Evolutionary conservation across 2,888 invertebrate genomes (phyloP), one percentile per base, ranked within the genome.

Genomic region (Lochmaea crataegi): DNA sequence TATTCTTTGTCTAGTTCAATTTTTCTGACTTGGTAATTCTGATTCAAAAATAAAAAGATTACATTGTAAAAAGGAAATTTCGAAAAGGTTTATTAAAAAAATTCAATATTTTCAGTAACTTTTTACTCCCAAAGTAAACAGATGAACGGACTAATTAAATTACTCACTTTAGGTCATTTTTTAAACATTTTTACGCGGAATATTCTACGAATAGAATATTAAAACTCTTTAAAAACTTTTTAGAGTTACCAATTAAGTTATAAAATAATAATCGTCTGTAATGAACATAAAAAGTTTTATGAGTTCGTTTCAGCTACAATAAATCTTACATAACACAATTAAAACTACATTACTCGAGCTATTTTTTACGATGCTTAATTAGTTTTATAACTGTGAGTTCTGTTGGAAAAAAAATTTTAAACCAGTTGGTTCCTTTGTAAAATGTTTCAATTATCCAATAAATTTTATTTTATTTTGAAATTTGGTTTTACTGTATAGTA

Each of bases 211-310:
- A 53, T 53, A n/a, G n/a, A 48, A 14, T 48, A 48, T 48, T 48
- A 16, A 60, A 60, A 32, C 16, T 18, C 38, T 60, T 60, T 16
- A 14, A 60, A 57, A 60, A 32, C 9, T 32, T 60, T 32, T 14
- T 60, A n/a, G n/a, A 60, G 16, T 60, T 38, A 38, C 38, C 58
- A 60, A 60, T 60, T 60, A 60, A 60, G 60, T 60, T 60, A 60
- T 60, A 60, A 60, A 60, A 60, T 60, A 14, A 32, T 38, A 32
- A 38, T 60, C 18, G 11, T 16, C 38, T 9, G 38, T 60, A 16
- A 60, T 38, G 60, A 16, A 60, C 32, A 32, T 60, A 32, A 60
- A 60, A 60, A 32, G n/a, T 60, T 60, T 60, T 60, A 60, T 38
- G 60, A 32, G 32, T 38, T 10, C 38, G 60, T 60, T 32, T 14